A percentile compares a stretch with the other conserved stretches of the same genome.
Evolutionary conservation across 2,797 vertebrate species (phyloP).

Genomic region (Urophycis tenuis): DNA sequence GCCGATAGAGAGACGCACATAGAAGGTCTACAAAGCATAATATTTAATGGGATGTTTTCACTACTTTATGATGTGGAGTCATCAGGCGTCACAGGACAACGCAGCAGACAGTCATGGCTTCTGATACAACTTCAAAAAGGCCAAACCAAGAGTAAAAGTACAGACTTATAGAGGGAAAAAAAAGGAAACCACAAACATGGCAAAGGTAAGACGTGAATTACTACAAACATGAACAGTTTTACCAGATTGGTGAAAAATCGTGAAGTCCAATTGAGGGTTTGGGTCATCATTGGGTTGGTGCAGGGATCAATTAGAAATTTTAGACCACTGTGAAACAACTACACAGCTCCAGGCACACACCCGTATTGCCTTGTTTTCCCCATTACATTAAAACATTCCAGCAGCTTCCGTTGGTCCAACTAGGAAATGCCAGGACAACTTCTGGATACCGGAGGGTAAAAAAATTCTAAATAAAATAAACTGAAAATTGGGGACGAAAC

Average conservation of each 20-base stretch:
- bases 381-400: constrained; percentile 44
- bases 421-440: constrained; percentile 24
- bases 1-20: constrained; percentile 8
- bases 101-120: constrained; percentile 15
- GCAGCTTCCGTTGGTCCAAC: constrained; percentile 27
- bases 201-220: constrained; percentile 14
- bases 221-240: not conserved
- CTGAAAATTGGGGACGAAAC: constrained; percentile 6
- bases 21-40: constrained; percentile 61
- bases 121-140: constrained; percentile 26
- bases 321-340: not conserved
- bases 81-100: not conserved
- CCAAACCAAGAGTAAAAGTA: constrained; percentile 32
- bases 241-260: not conserved
- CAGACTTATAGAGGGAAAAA: constrained; percentile 18
- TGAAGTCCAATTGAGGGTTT: not conserved
- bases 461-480: constrained; percentile 10
- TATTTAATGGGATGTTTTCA: constrained; percentile 67
- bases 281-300: not conserved
- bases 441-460: constrained; percentile 12
- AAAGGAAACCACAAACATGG: constrained; percentile 23
- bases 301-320: not conserved
- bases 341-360: not conserved
- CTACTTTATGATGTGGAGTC: constrained; percentile 13
- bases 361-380: not conserved